Evolutionary conservation across 2,797 vertebrate species (phyloP), one percentile per base, ranked within the genome.

Genomic region (Sparidentex hasta): DNA sequence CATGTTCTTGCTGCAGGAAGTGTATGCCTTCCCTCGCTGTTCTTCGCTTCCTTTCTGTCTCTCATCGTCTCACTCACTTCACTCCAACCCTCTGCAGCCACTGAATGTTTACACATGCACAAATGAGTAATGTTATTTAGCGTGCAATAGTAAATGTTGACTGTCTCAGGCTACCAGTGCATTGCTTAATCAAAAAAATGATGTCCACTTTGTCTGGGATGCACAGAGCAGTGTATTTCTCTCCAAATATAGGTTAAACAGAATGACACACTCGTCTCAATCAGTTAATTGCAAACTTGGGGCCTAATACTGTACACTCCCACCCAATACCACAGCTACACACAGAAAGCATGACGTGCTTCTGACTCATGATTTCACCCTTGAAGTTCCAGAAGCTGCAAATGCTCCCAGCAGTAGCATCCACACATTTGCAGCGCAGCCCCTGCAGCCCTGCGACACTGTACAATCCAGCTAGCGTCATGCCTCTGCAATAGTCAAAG

Each of bases 401-500:
- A 76, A 79, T 44, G 81, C 89, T 88, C 54, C 72, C 67, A 84
- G 87, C 82, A 16, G 65, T 33, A 62, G 86, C 81, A 51, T 80
- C 84, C 80, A 74, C 88, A 80, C 81, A 82, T 80, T 88, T 58
- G 69, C 69, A 72, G 59, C 74, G 43, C 48, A 16, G 62, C 72
- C 77, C 83, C 84, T 55, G 70, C 82, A 83, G 88, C 83, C 73
- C 82, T 80, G 78, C 75, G 56, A 89, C 84, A 87, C 78, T 88
- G 87, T 88, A 90, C 76, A 77, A 76, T 74, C 84, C 86, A 91
- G 90, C 82, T 44, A 74, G 78, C 66, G 80, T 86, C 85, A 85
- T 88, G 84, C 86, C 87, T 79, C 83, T 84, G 89, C 89, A 77
- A 81, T 76, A 89, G 90, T 92, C 90, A 87, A 64, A 89, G 81